These are phyloP conservation scores for Tragelaphus strepsiceros DNA, from an alignment of 2,113 vertebrate species.

Conservation along the genomic window DNA sequence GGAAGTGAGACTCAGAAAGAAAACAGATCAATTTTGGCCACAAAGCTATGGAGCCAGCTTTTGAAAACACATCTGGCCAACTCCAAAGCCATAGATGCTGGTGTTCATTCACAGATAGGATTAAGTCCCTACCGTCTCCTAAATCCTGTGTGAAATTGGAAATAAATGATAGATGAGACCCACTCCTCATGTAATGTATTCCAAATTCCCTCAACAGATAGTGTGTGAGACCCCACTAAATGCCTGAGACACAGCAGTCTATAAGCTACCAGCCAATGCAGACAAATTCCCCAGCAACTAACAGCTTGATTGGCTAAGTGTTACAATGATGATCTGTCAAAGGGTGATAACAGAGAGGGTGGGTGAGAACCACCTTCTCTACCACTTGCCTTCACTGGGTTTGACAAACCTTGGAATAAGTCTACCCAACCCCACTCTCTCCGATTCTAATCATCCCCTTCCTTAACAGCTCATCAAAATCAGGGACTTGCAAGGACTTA, in stretches of 20 bases:
- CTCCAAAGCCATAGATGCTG: not conserved
- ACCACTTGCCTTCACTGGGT: not conserved
- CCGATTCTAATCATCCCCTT: not conserved
- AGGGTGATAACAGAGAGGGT: not conserved
- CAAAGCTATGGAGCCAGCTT: not conserved
- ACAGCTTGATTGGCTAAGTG: not conserved
- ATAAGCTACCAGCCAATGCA: not conserved
- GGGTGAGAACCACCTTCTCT: not conserved
- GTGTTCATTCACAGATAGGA: not conserved
- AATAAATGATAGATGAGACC: not conserved
- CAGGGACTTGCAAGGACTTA: not conserved
- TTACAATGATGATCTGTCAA: not conserved
- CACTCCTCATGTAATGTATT: not conserved
- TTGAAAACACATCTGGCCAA: not conserved
- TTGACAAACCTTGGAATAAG: not conserved
- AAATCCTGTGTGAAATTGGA: not conserved
- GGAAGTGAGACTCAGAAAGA: not conserved
- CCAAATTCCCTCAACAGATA: not conserved
- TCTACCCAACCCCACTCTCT: not conserved
- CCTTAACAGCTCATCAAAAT: not conserved
- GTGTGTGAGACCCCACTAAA: not conserved
- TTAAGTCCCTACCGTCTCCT: not conserved
- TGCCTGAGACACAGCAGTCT: not conserved
- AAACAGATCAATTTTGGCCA: not conserved
- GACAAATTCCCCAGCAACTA: not conserved